A percentile compares a stretch with the other conserved stretches of the same genome.
phyloP scores from a whole-genome alignment of 2,888 invertebrate species.

The Dolichomitus sp. region DNA sequence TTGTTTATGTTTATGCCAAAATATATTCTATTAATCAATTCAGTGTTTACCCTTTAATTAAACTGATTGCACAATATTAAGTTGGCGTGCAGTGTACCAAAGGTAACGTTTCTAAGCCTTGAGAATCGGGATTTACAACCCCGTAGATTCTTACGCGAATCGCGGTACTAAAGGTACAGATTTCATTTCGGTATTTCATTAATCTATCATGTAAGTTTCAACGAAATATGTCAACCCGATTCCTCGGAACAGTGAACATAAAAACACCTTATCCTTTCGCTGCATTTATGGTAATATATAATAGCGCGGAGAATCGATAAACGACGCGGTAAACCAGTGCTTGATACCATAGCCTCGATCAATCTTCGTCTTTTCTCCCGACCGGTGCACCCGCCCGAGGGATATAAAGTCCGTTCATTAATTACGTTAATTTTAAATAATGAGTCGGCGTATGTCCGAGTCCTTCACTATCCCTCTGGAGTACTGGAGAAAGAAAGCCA shows the following conservation, averaged over 20 bases:
- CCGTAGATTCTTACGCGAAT: no score
- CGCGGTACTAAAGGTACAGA: no score
- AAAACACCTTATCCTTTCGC: neutral
- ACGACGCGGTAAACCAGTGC: slow-evolving; percentile 41
- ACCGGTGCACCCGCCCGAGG: neutral
- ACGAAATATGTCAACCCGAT: neutral
- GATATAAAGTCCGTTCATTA: slow-evolving; percentile 52
- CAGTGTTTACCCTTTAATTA: no score
- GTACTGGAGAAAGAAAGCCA: slow-evolving; percentile 1
- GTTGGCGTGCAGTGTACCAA: no score
- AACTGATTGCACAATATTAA: no score
- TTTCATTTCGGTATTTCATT: neutral
- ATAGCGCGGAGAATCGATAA: slow-evolving; percentile 39
- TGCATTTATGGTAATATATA: slow-evolving; percentile 1
- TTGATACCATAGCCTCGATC: slow-evolving; percentile 50
- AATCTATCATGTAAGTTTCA: slow-evolving; percentile 4
- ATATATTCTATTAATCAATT: no score
- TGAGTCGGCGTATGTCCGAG: slow-evolving; percentile 38
- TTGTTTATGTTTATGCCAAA: no score
- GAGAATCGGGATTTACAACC: no score
- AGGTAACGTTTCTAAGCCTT: no score
- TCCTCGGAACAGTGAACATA: neutral
- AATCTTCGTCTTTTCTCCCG: slow-evolving; percentile 39
- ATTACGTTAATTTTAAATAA: slow-evolving; percentile 65
- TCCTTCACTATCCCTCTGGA: neutral